Percentiles rank a stretch among this genome's conserved stretches.
Evolutionary conservation across 2,888 invertebrate species (phyloP).

Genomic region (Drosophila diplacantha): DNA sequence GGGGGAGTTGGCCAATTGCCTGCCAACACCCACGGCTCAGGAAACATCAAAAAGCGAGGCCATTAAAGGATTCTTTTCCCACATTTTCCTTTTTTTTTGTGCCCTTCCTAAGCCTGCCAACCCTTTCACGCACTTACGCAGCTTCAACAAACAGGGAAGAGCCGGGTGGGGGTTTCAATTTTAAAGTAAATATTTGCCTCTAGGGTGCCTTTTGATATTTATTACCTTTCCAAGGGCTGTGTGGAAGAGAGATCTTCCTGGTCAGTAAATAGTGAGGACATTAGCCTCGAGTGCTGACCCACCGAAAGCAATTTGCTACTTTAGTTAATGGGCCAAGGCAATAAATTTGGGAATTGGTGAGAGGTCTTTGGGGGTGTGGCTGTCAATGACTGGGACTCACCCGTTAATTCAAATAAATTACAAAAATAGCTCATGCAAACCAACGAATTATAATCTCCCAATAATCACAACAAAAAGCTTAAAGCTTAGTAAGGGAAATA

Average conservation of each 20-base stretch:
- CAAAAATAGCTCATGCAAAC: not conserved
- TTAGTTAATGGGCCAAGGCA: slow-evolving; percentile 40
- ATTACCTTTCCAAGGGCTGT: slow-evolving; percentile 51
- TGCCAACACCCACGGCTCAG: slow-evolving; percentile 53
- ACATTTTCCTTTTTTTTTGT: slow-evolving; percentile 17
- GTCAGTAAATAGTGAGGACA: slow-evolving; percentile 56
- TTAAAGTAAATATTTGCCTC: slow-evolving; percentile 75
- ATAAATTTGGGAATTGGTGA: slow-evolving; percentile 58
- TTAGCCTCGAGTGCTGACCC: slow-evolving; percentile 53
- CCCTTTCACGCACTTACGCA: slow-evolving; percentile 69
- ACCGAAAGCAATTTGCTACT: slow-evolving; percentile 57
- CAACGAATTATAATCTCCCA: no score
- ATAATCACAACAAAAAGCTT: not conserved
- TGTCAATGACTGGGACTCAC: slow-evolving; percentile 50
- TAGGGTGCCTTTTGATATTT: slow-evolving; percentile 75
- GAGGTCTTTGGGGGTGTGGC: slow-evolving; percentile 16
- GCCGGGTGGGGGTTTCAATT: slow-evolving; percentile 56
- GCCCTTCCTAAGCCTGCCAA: slow-evolving; percentile 31
- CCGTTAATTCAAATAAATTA: slow-evolving; percentile 64
- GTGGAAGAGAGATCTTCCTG: slow-evolving; percentile 29
- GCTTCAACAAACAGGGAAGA: slow-evolving; percentile 32
- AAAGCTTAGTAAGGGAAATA: not conserved
- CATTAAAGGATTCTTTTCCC: slow-evolving; percentile 56
- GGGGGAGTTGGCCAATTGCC: slow-evolving; percentile 40
- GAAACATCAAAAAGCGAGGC: slow-evolving; percentile 62